Evolutionary conservation across 1,140 invertebrate genomes (phyloP).

Genomic region (Bathynomus jamesi): DNA sequence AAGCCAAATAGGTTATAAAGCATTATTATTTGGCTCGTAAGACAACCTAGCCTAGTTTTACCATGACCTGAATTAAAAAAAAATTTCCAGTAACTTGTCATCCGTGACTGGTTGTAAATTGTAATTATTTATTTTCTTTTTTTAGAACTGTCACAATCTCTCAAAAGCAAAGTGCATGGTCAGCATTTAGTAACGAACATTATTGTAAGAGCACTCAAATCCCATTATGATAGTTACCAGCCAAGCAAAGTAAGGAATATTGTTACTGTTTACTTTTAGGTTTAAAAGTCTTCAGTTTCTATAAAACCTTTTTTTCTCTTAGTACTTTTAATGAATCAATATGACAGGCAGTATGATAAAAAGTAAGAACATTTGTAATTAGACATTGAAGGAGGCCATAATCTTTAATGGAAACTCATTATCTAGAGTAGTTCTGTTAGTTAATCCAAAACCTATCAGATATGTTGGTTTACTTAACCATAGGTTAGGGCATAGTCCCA

Average conservation of each 20-base stretch:
- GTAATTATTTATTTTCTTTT: constrained; percentile 4
- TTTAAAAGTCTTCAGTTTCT: neutral
- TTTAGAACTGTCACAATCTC: constrained; percentile 16
- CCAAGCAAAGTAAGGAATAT: constrained; percentile 21
- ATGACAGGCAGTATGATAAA: neutral
- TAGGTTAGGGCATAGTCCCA: neutral
- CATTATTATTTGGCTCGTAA: too few species aligned
- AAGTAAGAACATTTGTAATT: neutral
- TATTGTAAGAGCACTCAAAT: constrained; percentile 18
- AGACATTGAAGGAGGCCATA: neutral
- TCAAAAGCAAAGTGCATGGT: constrained; percentile 16
- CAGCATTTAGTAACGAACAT: constrained; percentile 31
- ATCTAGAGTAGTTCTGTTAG: neutral
- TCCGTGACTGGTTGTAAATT: neutral
- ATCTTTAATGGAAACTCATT: neutral
- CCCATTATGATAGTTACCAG: constrained; percentile 18
- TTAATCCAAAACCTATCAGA: neutral
- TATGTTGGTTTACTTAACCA: neutral
- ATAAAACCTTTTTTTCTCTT: neutral
- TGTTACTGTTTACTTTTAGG: neutral
- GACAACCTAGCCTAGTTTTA: too few species aligned
- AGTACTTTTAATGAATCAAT: too few species aligned
- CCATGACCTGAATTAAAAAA: too few species aligned
- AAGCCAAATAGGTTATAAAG: too few species aligned
- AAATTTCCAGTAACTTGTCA: too few species aligned